phyloP scores from a whole-genome alignment of 2,797 vertebrate genomes.

The Gephyroberyx darwinii region DNA sequence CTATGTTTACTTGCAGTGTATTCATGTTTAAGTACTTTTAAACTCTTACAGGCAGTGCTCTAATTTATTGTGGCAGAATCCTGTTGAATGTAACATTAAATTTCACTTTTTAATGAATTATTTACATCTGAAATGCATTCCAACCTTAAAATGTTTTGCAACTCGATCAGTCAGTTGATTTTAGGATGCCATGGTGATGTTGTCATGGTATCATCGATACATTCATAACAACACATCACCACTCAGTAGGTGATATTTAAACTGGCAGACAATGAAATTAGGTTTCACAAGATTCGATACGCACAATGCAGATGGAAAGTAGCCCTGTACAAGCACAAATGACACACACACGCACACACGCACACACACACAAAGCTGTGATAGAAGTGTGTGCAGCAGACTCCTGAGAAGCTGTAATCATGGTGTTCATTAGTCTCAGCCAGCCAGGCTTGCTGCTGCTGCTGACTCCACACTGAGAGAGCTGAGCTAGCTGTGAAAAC shows the following conservation, averaged over 20 bases:
- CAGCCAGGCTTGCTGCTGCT: not conserved
- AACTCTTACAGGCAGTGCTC: not conserved
- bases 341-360: too few species aligned
- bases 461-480: slow-evolving; percentile 11
- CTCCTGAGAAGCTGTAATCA: slow-evolving; percentile 7
- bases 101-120: not conserved
- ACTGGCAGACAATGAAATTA: not conserved
- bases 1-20: too few species aligned
- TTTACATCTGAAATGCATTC: not conserved
- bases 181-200: not conserved
- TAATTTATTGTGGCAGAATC: not conserved
- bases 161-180: not conserved
- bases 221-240: not conserved
- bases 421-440: slow-evolving; percentile 5
- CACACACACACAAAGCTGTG: too few species aligned
- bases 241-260: not conserved
- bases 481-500: slow-evolving; percentile 13
- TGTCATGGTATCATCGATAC: not conserved
- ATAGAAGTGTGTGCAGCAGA: not conserved
- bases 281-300: not conserved
- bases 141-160: not conserved
- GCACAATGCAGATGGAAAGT: not conserved
- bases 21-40: too few species aligned
- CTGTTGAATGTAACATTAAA: not conserved
- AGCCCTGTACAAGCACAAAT: too few species aligned